These are phyloP conservation scores for Chiridota heheva DNA, from an alignment of 35 echinoderm and acorn worm species.

Conservation along the genomic window DNA sequence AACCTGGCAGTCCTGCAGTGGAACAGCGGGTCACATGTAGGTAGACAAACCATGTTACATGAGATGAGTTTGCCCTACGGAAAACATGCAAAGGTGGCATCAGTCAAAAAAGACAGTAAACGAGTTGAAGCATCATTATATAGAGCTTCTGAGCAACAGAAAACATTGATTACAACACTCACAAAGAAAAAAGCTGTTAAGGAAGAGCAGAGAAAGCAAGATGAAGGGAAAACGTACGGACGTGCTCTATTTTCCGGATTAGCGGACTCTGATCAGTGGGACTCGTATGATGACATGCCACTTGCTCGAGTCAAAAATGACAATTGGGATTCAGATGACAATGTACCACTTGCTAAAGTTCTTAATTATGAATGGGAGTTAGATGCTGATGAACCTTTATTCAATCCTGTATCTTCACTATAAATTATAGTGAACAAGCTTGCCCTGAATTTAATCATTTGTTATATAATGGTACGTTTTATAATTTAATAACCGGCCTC, in stretches of 20 bases:
- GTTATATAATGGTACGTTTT: neutral
- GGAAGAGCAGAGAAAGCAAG: constrained; percentile 2
- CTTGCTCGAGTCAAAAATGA: neutral
- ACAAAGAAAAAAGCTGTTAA: constrained; percentile 9
- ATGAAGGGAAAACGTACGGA: constrained; percentile 14
- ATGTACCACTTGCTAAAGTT: neutral
- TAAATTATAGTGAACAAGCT: no score
- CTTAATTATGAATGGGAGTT: no score
- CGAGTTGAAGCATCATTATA: neutral
- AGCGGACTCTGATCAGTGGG: constrained; percentile 2
- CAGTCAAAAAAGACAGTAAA: neutral
- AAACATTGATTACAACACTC: neutral
- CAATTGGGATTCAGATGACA: neutral
- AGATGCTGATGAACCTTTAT: no score
- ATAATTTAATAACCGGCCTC: neutral
- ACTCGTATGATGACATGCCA: constrained; percentile 1
- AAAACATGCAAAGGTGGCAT: neutral
- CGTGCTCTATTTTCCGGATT: constrained; percentile 3
- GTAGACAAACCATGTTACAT: neutral
- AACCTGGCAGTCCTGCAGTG: no score
- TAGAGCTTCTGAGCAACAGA: constrained; percentile 7
- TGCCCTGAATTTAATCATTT: no score
- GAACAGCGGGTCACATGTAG: neutral
- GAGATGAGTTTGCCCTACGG: constrained; percentile 1
- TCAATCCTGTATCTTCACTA: no score